Evolutionary conservation across 2,888 invertebrate genomes (phyloP).

Genomic region (Campaea margaritaria): DNA sequence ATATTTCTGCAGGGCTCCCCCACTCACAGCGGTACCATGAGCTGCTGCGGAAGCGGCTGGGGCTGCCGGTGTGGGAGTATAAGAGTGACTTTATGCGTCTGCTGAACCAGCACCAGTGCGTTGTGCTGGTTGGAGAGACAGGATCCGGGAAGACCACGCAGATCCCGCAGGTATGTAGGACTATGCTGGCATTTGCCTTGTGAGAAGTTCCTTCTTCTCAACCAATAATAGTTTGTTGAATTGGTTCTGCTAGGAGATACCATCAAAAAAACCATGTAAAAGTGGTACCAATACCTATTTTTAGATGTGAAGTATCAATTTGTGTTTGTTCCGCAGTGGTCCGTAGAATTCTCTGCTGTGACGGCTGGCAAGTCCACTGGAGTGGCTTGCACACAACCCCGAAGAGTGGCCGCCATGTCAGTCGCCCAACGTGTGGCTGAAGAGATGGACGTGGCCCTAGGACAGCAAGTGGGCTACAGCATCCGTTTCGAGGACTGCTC

Average conservation of each 20-base stretch:
- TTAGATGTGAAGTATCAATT: neutral
- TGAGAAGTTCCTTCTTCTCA: no score
- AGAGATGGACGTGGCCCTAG: slow-evolving; percentile 98
- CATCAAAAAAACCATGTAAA: no score
- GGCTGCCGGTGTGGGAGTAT: slow-evolving; percentile 99
- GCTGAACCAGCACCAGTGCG: slow-evolving; percentile 96
- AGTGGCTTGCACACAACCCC: slow-evolving; percentile 98
- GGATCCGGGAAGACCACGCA: slow-evolving; percentile 99
- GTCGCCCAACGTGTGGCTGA: slow-evolving; percentile 99
- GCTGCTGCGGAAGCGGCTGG: slow-evolving; percentile 93
- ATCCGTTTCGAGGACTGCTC: slow-evolving; percentile 99
- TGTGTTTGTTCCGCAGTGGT: slow-evolving; percentile 58
- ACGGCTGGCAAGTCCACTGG: slow-evolving; percentile 71
- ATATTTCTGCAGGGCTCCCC: slow-evolving; percentile 85
- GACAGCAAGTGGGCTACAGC: slow-evolving; percentile 85
- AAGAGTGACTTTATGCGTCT: slow-evolving; percentile 97
- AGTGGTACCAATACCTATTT: no score
- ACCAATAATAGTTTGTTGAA: no score
- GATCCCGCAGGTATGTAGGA: slow-evolving; percentile 85
- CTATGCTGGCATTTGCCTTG: no score
- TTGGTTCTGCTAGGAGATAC: no score
- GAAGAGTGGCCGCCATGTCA: slow-evolving; percentile 99
- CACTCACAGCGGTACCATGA: slow-evolving; percentile 96
- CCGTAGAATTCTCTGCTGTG: slow-evolving; percentile 74
- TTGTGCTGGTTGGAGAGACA: slow-evolving; percentile 99